phyloP scores from a whole-genome alignment of 2,888 invertebrate species.

The Troides oblongomaculatus region DNA sequence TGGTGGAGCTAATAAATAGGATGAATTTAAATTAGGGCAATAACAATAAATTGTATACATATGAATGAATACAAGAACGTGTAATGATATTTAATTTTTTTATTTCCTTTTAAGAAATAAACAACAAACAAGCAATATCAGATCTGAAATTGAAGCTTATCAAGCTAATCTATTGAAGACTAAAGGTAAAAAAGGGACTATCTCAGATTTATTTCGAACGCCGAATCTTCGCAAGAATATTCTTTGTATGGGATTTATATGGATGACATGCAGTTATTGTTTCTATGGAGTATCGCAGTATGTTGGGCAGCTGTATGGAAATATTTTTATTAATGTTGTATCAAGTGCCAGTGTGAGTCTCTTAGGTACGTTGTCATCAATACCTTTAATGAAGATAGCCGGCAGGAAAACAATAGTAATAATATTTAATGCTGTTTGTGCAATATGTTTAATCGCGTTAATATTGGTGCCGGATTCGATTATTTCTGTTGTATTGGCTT shows the following conservation, averaged over 20 bases:
- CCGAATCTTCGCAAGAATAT: slow-evolving; percentile 86
- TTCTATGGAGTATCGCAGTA: slow-evolving; percentile 91
- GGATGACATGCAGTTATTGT: slow-evolving; percentile 89
- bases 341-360: slow-evolving; percentile 84
- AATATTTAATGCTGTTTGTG: slow-evolving; percentile 81
- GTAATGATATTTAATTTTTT: neutral
- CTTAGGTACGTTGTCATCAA: slow-evolving; percentile 80
- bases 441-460: slow-evolving; percentile 81
- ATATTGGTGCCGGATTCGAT: slow-evolving; percentile 72
- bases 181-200: slow-evolving; percentile 70
- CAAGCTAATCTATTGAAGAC: slow-evolving; percentile 51
- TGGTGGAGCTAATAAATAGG: too few relatives aligned
- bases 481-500: slow-evolving; percentile 81
- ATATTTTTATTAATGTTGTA: slow-evolving; percentile 90
- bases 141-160: slow-evolving; percentile 60
- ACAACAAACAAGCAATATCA: slow-evolving; percentile 63
- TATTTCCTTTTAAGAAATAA: slow-evolving; percentile 63
- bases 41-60: too few relatives aligned
- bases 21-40: too few relatives aligned
- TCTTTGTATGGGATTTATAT: slow-evolving; percentile 85
- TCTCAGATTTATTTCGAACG: slow-evolving; percentile 85
- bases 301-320: slow-evolving; percentile 87
- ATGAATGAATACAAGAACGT: too few relatives aligned
- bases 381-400: slow-evolving; percentile 81
- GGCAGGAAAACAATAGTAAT: slow-evolving; percentile 85